Conservation (phyloP, 2,113 vertebrate species). For the Tetrao urogallus region DNA sequence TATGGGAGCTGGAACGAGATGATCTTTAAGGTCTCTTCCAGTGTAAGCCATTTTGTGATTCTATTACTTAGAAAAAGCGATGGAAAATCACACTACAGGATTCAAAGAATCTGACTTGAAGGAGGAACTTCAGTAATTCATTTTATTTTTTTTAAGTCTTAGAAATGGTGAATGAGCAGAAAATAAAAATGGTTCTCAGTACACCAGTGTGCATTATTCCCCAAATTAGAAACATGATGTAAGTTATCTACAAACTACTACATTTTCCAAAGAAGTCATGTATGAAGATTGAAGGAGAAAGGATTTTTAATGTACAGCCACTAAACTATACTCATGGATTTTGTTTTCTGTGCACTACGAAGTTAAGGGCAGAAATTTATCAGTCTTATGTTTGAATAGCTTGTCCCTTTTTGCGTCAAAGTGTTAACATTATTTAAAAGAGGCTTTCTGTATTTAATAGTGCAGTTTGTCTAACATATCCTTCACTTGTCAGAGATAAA, state of each 20-base stretch:
- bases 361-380: slow-evolving; percentile 60
- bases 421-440: slow-evolving; percentile 45
- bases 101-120: neutral
- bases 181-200: neutral
- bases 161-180: neutral
- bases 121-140: neutral
- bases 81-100: neutral
- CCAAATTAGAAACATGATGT: neutral
- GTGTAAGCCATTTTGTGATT: neutral
- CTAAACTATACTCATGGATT: neutral
- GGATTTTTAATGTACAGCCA: neutral
- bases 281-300: neutral
- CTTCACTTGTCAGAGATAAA: slow-evolving; percentile 65
- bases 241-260: neutral
- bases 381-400: slow-evolving; percentile 31
- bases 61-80: neutral
- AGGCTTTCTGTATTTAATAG: slow-evolving; percentile 59
- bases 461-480: slow-evolving; percentile 64
- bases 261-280: neutral
- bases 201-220: neutral
- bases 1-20: neutral
- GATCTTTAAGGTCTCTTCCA: neutral
- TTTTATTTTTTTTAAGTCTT: neutral
- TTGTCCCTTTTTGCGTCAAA: slow-evolving; percentile 60
- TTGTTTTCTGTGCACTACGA: neutral